Evolutionary conservation across 2,113 vertebrate species (phyloP).

Genomic region (Paedocypris sp.): DNA sequence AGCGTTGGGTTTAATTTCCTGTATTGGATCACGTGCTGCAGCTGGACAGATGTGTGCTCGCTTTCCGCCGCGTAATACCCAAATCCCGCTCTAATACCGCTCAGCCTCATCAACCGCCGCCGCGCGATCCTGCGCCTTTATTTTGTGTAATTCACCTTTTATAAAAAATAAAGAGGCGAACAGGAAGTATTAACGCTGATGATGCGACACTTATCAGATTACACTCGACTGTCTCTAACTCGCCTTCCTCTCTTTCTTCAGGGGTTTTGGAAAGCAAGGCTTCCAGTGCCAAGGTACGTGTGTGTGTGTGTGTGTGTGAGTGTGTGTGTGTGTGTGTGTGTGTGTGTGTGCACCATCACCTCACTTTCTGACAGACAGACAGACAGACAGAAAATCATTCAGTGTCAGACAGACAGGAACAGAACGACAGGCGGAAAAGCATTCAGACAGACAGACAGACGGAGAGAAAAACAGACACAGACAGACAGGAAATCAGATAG

Average conservation of each 20-base stretch:
- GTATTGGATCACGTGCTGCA: no score
- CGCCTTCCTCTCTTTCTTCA: conserved; percentile 34
- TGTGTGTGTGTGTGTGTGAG: conserved; percentile 1
- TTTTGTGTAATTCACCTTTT: neutral
- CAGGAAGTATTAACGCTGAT: neutral
- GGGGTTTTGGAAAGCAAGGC: conserved; percentile 69
- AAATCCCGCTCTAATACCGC: neutral
- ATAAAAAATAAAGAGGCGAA: neutral
- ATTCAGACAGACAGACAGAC: no score
- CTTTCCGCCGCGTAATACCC: neutral
- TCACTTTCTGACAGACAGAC: neutral
- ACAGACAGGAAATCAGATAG: no score
- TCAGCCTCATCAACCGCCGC: no score
- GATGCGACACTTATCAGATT: neutral
- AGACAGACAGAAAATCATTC: neutral
- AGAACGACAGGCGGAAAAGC: no score
- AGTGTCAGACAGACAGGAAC: no score
- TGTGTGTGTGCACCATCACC: neutral
- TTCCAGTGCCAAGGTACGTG: conserved; percentile 67
- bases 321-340: neutral
- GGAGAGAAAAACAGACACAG: no score
- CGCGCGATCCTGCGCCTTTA: no score
- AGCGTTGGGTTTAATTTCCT: no score
- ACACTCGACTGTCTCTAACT: neutral
- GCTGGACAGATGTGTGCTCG: neutral